A percentile compares a stretch with the other conserved stretches of the same genome.
Conservation (phyloP, 2,797 vertebrate genomes). For the Halcyon badia region DNA sequence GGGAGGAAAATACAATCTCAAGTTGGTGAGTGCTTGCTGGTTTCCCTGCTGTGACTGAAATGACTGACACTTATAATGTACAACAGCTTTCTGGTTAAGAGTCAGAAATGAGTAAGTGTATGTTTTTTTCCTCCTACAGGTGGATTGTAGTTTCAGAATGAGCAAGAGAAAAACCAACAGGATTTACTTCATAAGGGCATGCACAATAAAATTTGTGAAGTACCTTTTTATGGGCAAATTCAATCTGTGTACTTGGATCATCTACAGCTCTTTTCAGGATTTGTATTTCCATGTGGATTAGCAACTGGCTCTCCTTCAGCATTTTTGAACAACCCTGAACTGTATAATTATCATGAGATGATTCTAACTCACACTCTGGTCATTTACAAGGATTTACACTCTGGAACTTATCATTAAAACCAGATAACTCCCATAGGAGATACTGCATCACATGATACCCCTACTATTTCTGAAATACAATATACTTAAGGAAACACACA, state of each 20-base stretch:
- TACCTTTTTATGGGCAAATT: slow-evolving; percentile 38
- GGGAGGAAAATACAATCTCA: background rate
- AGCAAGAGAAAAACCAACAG: background rate
- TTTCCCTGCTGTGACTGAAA: background rate
- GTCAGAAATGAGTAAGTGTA: background rate
- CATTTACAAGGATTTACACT: slow-evolving; percentile 42
- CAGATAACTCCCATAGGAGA: slow-evolving; percentile 69
- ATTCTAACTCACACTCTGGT: slow-evolving; percentile 22
- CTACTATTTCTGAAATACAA: slow-evolving; percentile 6
- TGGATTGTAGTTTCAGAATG: background rate
- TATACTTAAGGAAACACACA: slow-evolving; percentile 13
- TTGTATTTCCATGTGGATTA: slow-evolving; percentile 56
- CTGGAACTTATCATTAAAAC: slow-evolving; percentile 39
- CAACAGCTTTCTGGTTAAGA: background rate
- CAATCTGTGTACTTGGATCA: slow-evolving; percentile 34
- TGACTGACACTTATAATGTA: background rate
- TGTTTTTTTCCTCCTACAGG: background rate
- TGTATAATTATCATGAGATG: slow-evolving; percentile 34
- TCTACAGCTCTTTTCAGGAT: slow-evolving; percentile 22
- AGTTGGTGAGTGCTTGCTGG: background rate
- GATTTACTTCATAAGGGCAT: background rate
- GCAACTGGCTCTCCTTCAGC: slow-evolving; percentile 34
- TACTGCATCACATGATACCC: background rate
- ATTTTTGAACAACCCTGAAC: slow-evolving; percentile 40
- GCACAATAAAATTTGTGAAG: background rate